Evolutionary conservation across 2,888 invertebrate species (phyloP).

Genomic region (Chouioia cunea): DNA sequence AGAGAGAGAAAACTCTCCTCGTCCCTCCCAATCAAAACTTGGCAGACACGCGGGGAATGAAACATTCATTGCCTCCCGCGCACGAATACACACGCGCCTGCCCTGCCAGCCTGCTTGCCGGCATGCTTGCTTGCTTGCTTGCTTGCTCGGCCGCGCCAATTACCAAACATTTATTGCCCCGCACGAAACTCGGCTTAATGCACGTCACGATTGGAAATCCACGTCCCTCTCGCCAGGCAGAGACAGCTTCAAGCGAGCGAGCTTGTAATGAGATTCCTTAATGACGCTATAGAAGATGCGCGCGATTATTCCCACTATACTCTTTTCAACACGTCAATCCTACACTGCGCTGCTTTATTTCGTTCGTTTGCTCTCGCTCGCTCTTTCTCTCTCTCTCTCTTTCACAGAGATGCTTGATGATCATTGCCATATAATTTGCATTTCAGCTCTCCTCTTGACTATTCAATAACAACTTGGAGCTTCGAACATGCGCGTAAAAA

Average conservation of each 20-base stretch:
- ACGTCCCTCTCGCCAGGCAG: conserved; percentile 20
- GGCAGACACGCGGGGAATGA: conserved; percentile 53
- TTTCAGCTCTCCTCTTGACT: too few relatives aligned
- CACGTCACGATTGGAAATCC: conserved; percentile 48
- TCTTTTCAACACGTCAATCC: conserved; percentile 16
- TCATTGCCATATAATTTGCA: too few relatives aligned
- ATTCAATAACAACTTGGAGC: too few relatives aligned
- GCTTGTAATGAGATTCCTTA: conserved; percentile 40
- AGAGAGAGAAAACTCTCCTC: conserved; percentile 18
- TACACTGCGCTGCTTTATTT: background rate
- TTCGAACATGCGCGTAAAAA: background rate
- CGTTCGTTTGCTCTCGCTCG: too few relatives aligned
- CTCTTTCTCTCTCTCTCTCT: too few relatives aligned
- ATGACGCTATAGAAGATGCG: conserved; percentile 25
- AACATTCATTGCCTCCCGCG: conserved; percentile 52
- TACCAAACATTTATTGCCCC: conserved; percentile 53
- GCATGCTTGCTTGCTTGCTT: background rate
- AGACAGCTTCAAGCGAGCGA: conserved; percentile 5
- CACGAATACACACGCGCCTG: conserved; percentile 2
- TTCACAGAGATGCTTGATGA: too few relatives aligned
- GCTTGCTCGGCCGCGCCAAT: conserved; percentile 48
- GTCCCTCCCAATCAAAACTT: conserved; percentile 60
- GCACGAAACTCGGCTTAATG: conserved; percentile 42
- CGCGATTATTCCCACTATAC: conserved; percentile 17
- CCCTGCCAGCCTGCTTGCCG: conserved; percentile 1